Conservation (phyloP, 30 jellyfish, hydroid and myxozoan genomes). For the Hydractinia symbiolongicarpus region DNA sequence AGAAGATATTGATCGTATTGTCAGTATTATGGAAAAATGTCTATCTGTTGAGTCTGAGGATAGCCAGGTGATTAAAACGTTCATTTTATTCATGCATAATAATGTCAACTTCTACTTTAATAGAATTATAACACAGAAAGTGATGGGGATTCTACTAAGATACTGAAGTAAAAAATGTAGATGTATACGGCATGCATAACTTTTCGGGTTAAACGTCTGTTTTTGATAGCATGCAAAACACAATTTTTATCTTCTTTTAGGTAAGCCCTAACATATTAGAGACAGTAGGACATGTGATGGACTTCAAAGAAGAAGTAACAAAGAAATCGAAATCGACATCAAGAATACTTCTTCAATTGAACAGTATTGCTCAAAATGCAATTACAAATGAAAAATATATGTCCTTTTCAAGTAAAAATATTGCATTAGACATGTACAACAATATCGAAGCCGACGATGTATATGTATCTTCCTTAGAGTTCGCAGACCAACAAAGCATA, state of each 20-base stretch:
- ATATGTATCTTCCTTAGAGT: background rate
- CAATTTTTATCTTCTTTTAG: background rate
- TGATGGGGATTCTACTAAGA: no score
- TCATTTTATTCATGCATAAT: no score
- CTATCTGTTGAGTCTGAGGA: background rate
- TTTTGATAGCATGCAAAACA: no score
- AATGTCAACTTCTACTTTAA: no score
- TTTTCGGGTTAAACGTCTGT: no score
- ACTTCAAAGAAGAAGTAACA: background rate
- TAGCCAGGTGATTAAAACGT: no score
- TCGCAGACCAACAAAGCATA: no score
- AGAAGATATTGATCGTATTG: slow-evolving; percentile 1
- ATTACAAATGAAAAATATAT: background rate
- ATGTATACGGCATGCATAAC: no score
- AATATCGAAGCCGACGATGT: background rate
- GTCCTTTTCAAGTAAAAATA: background rate
- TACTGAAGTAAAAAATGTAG: no score
- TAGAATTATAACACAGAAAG: no score
- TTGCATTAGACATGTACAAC: background rate
- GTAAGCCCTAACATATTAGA: background rate
- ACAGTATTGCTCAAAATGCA: background rate
- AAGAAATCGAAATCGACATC: background rate
- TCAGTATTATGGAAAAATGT: background rate
- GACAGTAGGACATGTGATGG: background rate
- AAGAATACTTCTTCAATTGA: background rate